These are phyloP conservation scores for Corydoras sp. DNA, from an alignment of 2,113 vertebrate genomes.

Conservation along the genomic window DNA sequence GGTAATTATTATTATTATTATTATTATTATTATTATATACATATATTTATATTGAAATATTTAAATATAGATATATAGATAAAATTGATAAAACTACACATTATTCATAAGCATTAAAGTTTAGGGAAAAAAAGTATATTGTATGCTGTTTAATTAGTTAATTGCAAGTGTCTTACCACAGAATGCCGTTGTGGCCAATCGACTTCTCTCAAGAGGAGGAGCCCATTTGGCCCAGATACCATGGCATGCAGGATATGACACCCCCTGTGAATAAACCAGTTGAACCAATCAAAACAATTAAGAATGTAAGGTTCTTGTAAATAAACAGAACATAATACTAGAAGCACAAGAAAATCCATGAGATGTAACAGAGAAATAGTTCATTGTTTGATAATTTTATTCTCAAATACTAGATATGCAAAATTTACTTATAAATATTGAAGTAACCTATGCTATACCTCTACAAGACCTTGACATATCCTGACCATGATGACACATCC, in stretches of 20 bases:
- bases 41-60: too few relatives aligned
- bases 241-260: constrained; percentile 89
- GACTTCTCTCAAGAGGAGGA: constrained; percentile 78
- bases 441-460: constrained; percentile 64
- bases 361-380: not conserved
- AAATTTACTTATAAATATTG: not conserved
- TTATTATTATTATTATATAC: too few relatives aligned
- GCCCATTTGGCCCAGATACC: constrained; percentile 89
- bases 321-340: not conserved
- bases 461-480: constrained; percentile 88
- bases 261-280: constrained; percentile 65
- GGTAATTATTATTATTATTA: too few relatives aligned
- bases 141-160: not conserved
- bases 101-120: too few relatives aligned
- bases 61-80: too few relatives aligned
- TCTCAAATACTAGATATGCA: not conserved
- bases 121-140: too few relatives aligned
- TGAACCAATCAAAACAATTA: not conserved
- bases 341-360: not conserved
- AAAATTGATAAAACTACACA: too few relatives aligned
- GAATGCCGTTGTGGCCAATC: constrained; percentile 80
- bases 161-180: constrained; percentile 63
- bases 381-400: too few relatives aligned
- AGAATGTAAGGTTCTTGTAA: not conserved
- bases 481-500: constrained; percentile 88